Base-by-base conservation (phyloP, 1,140 invertebrate species). In the Bombus cullumanus region DNA sequence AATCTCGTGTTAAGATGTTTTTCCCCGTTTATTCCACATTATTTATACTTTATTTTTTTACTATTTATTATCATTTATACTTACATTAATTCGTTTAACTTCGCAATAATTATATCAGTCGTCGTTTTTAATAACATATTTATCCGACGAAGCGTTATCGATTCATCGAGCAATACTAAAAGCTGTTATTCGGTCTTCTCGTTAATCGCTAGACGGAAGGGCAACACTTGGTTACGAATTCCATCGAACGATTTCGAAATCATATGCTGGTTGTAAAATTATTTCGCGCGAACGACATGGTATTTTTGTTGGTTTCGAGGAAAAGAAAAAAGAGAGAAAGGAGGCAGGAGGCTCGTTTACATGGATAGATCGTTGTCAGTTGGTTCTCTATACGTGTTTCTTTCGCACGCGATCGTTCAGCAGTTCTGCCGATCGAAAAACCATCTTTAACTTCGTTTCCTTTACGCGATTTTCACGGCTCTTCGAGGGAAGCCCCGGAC, bases 321-420 rank as follows among this genome's bases (percentile, higher is more conserved):
- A 25, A 12, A 2, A 0, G 66, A 8, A 22, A 41, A 2, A 25
- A 59, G 0, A 4, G 1, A 59, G 37, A 18, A n/a, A 62, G 59
- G 12, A n/a, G 12, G 3, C 3, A n/a, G 39, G 9, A 13, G 53
- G 37, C 31, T 72, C 47, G 59, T 72, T 81, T 81, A 71, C 79
- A 69, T 41, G 66, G 47, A 2, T 57, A 71, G 66, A 72, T 71
- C 66, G 66, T 57, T 72, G 66, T 59, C 79, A 31, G 79, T 59
- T 47, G 47, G 43, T 71, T 53, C 47, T 53, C 66, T 41, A 31
- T 71, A 39, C 15, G 15, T 6, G 47, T 5, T 71, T 18, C 15
- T 10, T n/a, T 10, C 69, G 41, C 74, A 57, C 75, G 43, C 75
- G 81, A 53, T 68, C 73, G 28, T 25, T 15, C 25, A 31, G n/a